Evolutionary conservation across 2,113 vertebrate species (phyloP), one percentile per base, ranked within the genome.

Genomic region (Struthidea cinerea): DNA sequence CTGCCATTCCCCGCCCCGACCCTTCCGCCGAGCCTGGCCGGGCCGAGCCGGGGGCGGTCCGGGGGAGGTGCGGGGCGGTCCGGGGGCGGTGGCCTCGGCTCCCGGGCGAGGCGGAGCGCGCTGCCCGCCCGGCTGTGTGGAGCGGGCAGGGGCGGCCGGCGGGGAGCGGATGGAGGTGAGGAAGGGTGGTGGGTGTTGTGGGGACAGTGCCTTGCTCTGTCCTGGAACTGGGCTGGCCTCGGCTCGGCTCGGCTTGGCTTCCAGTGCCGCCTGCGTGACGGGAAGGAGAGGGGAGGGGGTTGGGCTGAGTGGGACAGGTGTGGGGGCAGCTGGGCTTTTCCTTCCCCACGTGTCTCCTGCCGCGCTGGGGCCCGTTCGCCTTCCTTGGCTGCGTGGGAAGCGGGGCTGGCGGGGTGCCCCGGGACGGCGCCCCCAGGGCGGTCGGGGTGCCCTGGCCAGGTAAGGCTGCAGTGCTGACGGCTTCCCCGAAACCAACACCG

Each of bases 1-100:
- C 15, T 0, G 3, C 28, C 30, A 2, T 1, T 4, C 42, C 15
- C 6, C 6, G 2, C 5, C 9, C 22, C 0, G 2, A 3, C 42
- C 7, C 33, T 9, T 14, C 2, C 4, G 8, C 23, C 4, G 2
- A 16, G 22, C 21, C 32, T 0, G 11, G 27, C 20, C 11, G 5
- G 24, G 47, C 1, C 44, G 10, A n/a, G n/a, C 22, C 53, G 30
- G 53, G 52, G 41, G 2, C 3, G 65, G 59, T 17, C 41, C 20
- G 7, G 37, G n/a, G n/a, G n/a, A n/a, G n/a, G n/a, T n/a, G n/a
- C n/a, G n/a, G n/a, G n/a, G n/a, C n/a, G n/a, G n/a, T n/a, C n/a
- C n/a, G n/a, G n/a, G n/a, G 53, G 32, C 9, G 16, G 67, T 6
- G 59, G 20, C 61, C 13, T 7, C 39, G 13, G 13, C 61, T 44